phyloP scores from a whole-genome alignment of 2,113 vertebrate species.

The Bungarus multicinctus region DNA sequence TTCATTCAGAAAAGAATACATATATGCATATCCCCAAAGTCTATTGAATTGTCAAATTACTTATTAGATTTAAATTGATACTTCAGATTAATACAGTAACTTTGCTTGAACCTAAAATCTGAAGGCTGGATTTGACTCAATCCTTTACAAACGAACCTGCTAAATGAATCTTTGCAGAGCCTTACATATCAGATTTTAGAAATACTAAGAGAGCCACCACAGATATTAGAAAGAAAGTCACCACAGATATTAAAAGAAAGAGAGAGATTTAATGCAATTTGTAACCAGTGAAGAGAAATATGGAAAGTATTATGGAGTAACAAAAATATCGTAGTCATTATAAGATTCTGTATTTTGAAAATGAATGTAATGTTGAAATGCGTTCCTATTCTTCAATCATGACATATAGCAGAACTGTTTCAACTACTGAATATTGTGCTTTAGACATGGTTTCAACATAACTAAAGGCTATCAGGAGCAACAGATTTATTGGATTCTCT shows the following conservation, averaged over 20 bases:
- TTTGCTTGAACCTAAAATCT: background rate
- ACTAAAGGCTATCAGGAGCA: slow-evolving; percentile 21
- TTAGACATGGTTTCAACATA: background rate
- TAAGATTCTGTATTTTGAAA: background rate
- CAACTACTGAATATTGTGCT: background rate
- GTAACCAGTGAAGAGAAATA: background rate
- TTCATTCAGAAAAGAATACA: background rate
- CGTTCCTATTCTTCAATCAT: background rate
- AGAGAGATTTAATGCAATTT: background rate
- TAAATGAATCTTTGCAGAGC: background rate
- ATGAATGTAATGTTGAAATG: background rate
- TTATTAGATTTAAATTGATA: background rate
- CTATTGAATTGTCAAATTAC: background rate
- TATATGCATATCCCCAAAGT: background rate
- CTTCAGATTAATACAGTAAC: background rate
- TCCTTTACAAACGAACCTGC: background rate
- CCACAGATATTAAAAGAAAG: background rate
- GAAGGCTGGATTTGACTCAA: background rate
- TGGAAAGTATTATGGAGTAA: background rate
- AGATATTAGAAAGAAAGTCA: background rate
- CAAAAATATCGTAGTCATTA: background rate
- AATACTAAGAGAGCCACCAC: background rate
- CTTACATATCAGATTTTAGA: background rate
- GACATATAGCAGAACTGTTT: background rate
- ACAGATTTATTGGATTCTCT: slow-evolving; percentile 17